Conservation (phyloP, 2,797 vertebrate genomes). For the Sebastes hubbsi region DNA sequence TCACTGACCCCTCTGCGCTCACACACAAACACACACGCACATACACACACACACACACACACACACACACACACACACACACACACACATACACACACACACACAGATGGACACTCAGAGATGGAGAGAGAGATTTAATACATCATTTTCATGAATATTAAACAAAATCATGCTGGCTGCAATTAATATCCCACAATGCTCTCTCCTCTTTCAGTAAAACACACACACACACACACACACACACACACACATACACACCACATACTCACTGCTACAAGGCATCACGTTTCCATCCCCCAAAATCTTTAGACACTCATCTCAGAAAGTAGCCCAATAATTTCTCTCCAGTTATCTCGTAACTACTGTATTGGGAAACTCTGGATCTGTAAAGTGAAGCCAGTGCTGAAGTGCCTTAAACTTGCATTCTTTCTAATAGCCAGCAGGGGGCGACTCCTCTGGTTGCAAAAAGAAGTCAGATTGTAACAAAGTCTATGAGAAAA, state of each 20-base stretch:
- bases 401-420: too few relatives aligned
- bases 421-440: too few relatives aligned
- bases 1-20: neutral
- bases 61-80: neutral
- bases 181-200: neutral
- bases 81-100: neutral
- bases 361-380: too few relatives aligned
- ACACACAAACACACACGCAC: neutral
- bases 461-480: too few relatives aligned
- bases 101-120: conserved; percentile 1
- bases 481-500: too few relatives aligned
- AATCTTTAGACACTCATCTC: neutral
- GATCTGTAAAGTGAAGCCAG: too few relatives aligned
- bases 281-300: neutral
- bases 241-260: neutral
- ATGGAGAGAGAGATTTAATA: neutral
- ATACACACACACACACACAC: conserved; percentile 4
- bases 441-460: too few relatives aligned
- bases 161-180: neutral
- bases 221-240: neutral
- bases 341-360: neutral
- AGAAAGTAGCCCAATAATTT: conserved; percentile 29
- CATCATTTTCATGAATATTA: conserved; percentile 32
- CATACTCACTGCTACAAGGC: neutral
- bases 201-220: neutral